Conservation (phyloP, 2,113 vertebrate genomes). For the Elaphurus davidianus region DNA sequence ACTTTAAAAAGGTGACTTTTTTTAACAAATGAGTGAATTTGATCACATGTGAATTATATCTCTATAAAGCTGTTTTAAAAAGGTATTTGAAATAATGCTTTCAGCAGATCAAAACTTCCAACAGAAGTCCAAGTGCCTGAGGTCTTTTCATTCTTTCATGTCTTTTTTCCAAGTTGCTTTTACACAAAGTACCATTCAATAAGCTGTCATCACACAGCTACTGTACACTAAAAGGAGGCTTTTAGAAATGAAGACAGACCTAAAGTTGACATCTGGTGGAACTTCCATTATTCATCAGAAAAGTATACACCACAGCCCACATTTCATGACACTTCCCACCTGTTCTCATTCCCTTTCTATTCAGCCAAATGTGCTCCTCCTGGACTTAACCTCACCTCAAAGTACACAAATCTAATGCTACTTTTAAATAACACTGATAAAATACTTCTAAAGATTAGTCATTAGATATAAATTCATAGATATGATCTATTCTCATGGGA, state of each 20-base stretch:
- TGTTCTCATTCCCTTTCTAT: neutral
- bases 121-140: neutral
- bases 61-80: neutral
- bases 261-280: neutral
- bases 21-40: neutral
- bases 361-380: neutral
- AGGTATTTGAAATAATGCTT: neutral
- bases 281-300: neutral
- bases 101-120: neutral
- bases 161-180: neutral
- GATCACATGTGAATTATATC: neutral
- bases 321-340: neutral
- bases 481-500: neutral
- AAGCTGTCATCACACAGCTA: neutral
- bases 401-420: neutral
- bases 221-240: neutral
- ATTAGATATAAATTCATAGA: neutral
- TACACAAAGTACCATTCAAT: neutral
- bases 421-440: neutral
- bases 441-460: neutral
- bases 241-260: neutral
- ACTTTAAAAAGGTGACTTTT: neutral
- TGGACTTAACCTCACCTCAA: neutral
- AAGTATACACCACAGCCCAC: neutral
- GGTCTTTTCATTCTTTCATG: neutral